Evolutionary conservation across 1,140 invertebrate species (phyloP), one percentile per base, ranked within the genome.

Genomic region (Gryon sp.): DNA sequence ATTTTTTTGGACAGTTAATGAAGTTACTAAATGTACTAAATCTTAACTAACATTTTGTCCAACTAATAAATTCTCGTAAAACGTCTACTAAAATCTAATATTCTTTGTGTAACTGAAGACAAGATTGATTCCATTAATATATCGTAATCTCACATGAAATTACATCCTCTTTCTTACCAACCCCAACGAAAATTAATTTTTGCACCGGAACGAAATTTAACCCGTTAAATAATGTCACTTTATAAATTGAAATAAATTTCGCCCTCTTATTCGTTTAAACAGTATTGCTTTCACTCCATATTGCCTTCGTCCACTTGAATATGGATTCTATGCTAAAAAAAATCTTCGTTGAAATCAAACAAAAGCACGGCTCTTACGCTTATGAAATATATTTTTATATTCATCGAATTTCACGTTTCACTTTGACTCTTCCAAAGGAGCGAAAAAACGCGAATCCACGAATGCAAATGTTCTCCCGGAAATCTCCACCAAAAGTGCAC

Each of bases 281-380:
- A 66, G 62, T 75, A 66, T 60, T 62, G 62, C 62, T 75, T 75
- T 60, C 62, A 53, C 55, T 68, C 38, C 45, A 55, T 66, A 62
- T 57, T n/a, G 38, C 55, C 16, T 36, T 53, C 30, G 26, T 38
- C 46, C 20, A 59, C 60, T 59, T 59, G 52, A 73, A 65, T 73
- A 59, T 73, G 60, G 52, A 73, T 73, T 65, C 69, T 34, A 24
- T 46, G 48, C 34, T 53, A 72, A 73, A 73, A 73, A 65, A 50
- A 50, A n/a, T n/a, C 26, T 8, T 40, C 20, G 30, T 40, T 24
- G 26, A 73, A 73, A 63, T 73, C 50, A 73, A 73, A 73, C 69
- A 73, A 73, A 63, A 63, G 59, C 69, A n/a, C n/a, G n/a, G 68
- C 68, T 72, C 48, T 73, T 73, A 63, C 57, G 48, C 59, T 73